Conservation (phyloP, 2,797 vertebrate species). For the Paguma larvata region DNA sequence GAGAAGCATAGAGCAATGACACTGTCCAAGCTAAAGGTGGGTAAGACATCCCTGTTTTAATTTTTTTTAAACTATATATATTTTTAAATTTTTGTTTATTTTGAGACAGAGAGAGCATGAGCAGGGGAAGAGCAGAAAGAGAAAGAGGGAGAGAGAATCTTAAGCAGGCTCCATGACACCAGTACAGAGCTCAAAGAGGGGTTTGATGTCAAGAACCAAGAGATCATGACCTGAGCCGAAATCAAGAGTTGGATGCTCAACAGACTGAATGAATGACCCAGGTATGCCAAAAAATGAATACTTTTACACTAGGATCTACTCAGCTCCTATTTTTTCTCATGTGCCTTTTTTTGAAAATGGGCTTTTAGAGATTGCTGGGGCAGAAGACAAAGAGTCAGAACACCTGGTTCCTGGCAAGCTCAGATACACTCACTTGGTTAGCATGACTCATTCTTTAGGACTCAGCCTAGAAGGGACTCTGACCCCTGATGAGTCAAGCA, state of each 20-base stretch:
- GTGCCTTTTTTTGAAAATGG: slow-evolving; percentile 24
- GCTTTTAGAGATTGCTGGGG: neutral
- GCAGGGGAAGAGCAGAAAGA: too few relatives aligned
- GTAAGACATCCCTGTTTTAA: neutral
- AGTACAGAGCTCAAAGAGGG: too few relatives aligned
- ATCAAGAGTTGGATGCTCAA: too few relatives aligned
- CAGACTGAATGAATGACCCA: too few relatives aligned
- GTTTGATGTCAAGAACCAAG: too few relatives aligned
- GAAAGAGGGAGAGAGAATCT: too few relatives aligned
- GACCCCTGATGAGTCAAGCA: neutral
- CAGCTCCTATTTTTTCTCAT: slow-evolving; percentile 38
- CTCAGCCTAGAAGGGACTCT: neutral
- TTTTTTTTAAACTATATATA: too few relatives aligned
- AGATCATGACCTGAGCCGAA: too few relatives aligned
- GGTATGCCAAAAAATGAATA: neutral
- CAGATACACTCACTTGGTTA: neutral
- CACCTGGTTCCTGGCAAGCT: slow-evolving; percentile 44
- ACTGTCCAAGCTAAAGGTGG: neutral
- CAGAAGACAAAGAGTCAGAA: slow-evolving; percentile 36
- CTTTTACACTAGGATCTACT: neutral
- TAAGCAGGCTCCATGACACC: too few relatives aligned
- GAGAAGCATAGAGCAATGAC: neutral
- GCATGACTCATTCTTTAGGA: neutral
- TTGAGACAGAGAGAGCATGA: too few relatives aligned
- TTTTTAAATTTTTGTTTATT: too few relatives aligned